Percentiles rank a stretch among this genome's conserved stretches.
phyloP scores from a whole-genome alignment of 2,888 invertebrate genomes.

The Pogonocherus hispidulus region DNA sequence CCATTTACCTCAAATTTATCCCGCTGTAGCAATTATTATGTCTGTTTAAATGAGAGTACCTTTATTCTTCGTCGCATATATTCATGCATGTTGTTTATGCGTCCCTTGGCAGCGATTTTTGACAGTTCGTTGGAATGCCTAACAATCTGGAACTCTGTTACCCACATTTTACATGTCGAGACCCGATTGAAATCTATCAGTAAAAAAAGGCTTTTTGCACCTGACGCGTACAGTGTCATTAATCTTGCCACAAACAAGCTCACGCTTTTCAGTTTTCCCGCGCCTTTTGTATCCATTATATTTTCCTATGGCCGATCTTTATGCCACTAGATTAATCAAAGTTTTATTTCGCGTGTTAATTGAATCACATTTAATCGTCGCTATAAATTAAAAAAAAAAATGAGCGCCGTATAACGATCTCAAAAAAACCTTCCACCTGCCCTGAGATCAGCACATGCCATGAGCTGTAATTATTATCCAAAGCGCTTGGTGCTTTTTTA shows the following conservation, averaged over 20 bases:
- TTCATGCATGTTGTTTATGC: too few relatives aligned
- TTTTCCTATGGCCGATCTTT: background rate
- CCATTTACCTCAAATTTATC: too few relatives aligned
- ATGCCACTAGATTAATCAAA: background rate
- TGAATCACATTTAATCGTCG: conserved; percentile 15
- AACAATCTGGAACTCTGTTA: too few relatives aligned
- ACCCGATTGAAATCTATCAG: background rate
- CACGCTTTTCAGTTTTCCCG: too few relatives aligned
- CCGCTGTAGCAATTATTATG: too few relatives aligned
- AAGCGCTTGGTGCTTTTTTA: conserved; percentile 21
- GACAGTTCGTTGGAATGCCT: too few relatives aligned
- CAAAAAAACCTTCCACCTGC: conserved; percentile 17
- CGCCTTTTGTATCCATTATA: too few relatives aligned
- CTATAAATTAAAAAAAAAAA: conserved; percentile 24
- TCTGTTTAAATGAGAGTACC: too few relatives aligned
- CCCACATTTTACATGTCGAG: background rate
- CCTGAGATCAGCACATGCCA: conserved; percentile 19
- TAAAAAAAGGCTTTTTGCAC: background rate
- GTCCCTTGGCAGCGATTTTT: too few relatives aligned
- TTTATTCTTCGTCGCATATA: too few relatives aligned
- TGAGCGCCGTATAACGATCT: conserved; percentile 2
- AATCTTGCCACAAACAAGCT: background rate
- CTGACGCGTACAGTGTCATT: background rate
- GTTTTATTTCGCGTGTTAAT: conserved; percentile 17
- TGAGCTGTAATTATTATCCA: conserved; percentile 12